Conservation (phyloP, 2,113 vertebrate species). For the Oryzias javanicus region DNA sequence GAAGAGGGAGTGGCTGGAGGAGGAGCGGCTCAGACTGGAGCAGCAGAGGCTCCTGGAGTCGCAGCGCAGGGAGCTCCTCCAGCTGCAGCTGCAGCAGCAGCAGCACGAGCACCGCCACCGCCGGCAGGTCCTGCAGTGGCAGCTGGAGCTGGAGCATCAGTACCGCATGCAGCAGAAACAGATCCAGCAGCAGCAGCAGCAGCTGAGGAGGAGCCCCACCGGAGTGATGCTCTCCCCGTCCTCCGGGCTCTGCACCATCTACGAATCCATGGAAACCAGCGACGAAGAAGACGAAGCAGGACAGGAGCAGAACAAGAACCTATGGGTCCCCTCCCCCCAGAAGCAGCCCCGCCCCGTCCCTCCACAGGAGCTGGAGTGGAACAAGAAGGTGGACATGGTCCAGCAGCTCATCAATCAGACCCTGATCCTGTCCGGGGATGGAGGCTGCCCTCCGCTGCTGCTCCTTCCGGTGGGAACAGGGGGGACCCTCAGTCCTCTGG, state of each 20-base stretch:
- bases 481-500: slow-evolving; percentile 79
- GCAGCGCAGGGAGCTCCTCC: slow-evolving; percentile 67
- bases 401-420: slow-evolving; percentile 88
- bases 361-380: slow-evolving; percentile 73
- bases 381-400: slow-evolving; percentile 81
- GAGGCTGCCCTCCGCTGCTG: slow-evolving; percentile 66
- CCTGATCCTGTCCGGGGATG: slow-evolving; percentile 78
- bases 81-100: slow-evolving; percentile 68
- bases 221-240: slow-evolving; percentile 65
- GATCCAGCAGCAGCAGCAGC: slow-evolving; percentile 64
- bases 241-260: slow-evolving; percentile 78
- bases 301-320: slow-evolving; percentile 31
- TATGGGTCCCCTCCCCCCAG: slow-evolving; percentile 12
- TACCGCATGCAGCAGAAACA: slow-evolving; percentile 67
- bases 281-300: slow-evolving; percentile 72
- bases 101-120: slow-evolving; percentile 66
- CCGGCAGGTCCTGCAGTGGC: slow-evolving; percentile 64
- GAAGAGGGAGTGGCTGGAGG: slow-evolving; percentile 63
- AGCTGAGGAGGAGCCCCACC: slow-evolving; percentile 59
- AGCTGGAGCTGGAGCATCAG: slow-evolving; percentile 66
- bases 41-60: slow-evolving; percentile 70
- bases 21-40: slow-evolving; percentile 64
- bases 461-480: slow-evolving; percentile 70
- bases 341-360: slow-evolving; percentile 61
- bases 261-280: slow-evolving; percentile 78